A percentile compares a stretch with the other conserved stretches of the same genome.
Conservation (phyloP, 2,113 vertebrate species). For the Leucoraja erinaceus region DNA sequence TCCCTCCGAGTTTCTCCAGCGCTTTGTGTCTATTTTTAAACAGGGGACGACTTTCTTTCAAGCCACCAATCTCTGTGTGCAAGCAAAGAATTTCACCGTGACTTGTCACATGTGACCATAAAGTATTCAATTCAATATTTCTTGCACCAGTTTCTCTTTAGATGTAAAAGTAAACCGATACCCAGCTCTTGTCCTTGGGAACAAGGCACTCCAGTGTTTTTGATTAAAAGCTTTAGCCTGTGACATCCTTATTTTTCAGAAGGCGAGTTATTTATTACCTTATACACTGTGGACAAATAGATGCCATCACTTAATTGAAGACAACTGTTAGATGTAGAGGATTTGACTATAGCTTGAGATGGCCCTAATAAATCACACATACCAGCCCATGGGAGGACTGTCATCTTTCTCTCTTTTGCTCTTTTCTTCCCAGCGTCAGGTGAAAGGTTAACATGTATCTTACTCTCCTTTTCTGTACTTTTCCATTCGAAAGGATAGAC, state of each 20-base stretch:
- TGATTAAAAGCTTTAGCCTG: conserved; percentile 31
- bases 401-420: conserved; percentile 9
- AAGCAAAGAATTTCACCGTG: too few relatives aligned
- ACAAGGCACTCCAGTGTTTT: neutral
- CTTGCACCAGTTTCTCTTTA: neutral
- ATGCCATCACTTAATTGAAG: conserved; percentile 33
- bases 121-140: neutral
- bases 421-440: neutral
- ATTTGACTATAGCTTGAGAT: neutral
- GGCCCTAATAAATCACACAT: conserved; percentile 25
- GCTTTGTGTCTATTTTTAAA: too few relatives aligned
- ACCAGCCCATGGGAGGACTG: neutral
- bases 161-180: neutral
- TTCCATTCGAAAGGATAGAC: neutral
- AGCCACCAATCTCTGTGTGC: neutral
- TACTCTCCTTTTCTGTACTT: neutral
- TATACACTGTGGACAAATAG: conserved; percentile 32
- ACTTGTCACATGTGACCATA: too few relatives aligned
- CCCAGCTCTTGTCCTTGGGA: conserved; percentile 1
- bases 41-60: neutral
- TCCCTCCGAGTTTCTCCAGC: too few relatives aligned
- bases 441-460: neutral
- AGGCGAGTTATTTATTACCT: conserved; percentile 19
- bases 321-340: conserved; percentile 23
- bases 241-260: conserved; percentile 27